Conservation (phyloP, 2,888 invertebrate genomes). For the Papilio demoleus region DNA sequence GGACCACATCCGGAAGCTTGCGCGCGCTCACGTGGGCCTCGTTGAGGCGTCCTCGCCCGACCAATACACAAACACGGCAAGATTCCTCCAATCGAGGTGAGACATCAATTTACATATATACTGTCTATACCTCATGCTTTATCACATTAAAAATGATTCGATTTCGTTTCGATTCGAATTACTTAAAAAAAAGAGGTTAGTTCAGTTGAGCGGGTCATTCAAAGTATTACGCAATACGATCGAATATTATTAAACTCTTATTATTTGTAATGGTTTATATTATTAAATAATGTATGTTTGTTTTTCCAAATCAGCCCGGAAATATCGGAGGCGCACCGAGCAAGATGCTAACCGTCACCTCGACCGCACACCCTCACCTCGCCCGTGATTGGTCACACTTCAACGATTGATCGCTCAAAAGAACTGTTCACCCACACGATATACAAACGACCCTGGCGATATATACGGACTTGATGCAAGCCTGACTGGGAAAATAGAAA, state of each 20-base stretch:
- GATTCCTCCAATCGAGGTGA: constrained; percentile 53
- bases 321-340: not conserved
- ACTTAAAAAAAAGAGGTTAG: too few relatives aligned
- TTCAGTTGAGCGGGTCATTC: too few relatives aligned
- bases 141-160: too few relatives aligned
- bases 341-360: not conserved
- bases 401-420: not conserved
- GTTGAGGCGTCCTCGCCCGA: constrained; percentile 61
- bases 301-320: not conserved
- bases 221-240: too few relatives aligned
- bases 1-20: constrained; percentile 62
- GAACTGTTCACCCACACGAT: not conserved
- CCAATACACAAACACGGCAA: constrained; percentile 57
- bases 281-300: not conserved
- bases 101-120: not conserved
- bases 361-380: not conserved
- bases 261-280: too few relatives aligned
- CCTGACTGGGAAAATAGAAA: not conserved
- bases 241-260: too few relatives aligned
- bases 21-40: constrained; percentile 54
- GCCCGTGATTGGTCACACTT: too few relatives aligned
- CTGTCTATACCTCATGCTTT: too few relatives aligned
- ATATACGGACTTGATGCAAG: too few relatives aligned
- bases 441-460: too few relatives aligned
- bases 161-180: too few relatives aligned